Conservation (phyloP, 1,140 invertebrate genomes). For the Drosophila biarmipes region DNA sequence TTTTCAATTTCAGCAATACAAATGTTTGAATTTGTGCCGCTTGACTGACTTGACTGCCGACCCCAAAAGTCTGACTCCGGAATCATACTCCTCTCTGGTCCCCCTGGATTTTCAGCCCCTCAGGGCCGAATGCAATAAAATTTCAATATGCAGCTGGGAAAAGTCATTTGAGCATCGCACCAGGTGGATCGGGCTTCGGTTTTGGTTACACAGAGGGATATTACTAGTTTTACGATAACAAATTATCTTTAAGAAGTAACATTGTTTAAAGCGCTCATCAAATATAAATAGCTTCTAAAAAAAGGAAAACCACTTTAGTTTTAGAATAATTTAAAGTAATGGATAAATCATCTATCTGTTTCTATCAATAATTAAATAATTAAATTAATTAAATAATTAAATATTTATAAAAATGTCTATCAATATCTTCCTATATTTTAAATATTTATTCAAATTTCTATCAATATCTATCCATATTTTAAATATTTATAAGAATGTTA, state of each 20-base stretch:
- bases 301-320: background rate
- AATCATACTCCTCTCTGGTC: background rate
- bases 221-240: too few relatives aligned
- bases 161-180: constrained; percentile 16
- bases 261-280: too few relatives aligned
- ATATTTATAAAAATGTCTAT: too few relatives aligned
- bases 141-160: constrained; percentile 73
- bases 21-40: constrained; percentile 82
- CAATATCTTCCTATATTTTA: too few relatives aligned
- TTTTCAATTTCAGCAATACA: constrained; percentile 82
- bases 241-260: too few relatives aligned
- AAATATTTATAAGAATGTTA: too few relatives aligned
- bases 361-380: too few relatives aligned
- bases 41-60: constrained; percentile 53
- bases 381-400: too few relatives aligned
- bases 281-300: background rate
- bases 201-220: constrained; percentile 15
- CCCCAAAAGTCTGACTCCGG: constrained; percentile 10
- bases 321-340: background rate
- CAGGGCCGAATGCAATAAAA: constrained; percentile 71
- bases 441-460: too few relatives aligned
- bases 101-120: background rate
- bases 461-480: too few relatives aligned
- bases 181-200: constrained; percentile 50
- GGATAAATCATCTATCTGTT: too few relatives aligned